Percentiles rank a stretch among this genome's conserved stretches.
Conservation (phyloP, 2,797 vertebrate species). For the Lutjanus campechanus region DNA sequence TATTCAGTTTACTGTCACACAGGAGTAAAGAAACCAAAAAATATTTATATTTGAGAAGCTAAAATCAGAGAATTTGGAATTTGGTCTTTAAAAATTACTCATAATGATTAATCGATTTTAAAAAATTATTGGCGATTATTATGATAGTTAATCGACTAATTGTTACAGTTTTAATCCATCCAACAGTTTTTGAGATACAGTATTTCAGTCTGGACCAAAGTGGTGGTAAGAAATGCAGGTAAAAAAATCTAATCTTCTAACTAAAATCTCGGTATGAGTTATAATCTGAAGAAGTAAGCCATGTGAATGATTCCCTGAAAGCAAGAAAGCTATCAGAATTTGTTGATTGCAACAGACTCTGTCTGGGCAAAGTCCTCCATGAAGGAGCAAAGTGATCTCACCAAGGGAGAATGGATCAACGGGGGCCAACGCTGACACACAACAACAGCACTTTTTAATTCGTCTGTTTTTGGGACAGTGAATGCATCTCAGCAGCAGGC, state of each 20-base stretch:
- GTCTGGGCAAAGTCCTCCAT: constrained; percentile 47
- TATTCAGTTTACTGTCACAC: too few species aligned
- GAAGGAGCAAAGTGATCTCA: constrained; percentile 65
- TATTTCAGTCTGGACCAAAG: not conserved
- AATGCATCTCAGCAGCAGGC: constrained; percentile 57
- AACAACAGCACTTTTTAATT: constrained; percentile 61
- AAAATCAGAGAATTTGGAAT: too few species aligned
- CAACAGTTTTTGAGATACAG: not conserved
- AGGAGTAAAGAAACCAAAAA: too few species aligned
- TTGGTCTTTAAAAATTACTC: too few species aligned
- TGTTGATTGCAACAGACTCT: constrained; percentile 23
- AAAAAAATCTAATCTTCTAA: not conserved
- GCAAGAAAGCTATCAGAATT: constrained; percentile 11
- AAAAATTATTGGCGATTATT: too few species aligned
- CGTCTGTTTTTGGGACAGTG: constrained; percentile 50
- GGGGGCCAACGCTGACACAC: constrained; percentile 55
- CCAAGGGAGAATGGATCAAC: constrained; percentile 51
- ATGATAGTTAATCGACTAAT: too few species aligned
- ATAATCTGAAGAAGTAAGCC: constrained; percentile 12
- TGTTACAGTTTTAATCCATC: not conserved
- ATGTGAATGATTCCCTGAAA: not conserved
- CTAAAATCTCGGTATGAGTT: constrained; percentile 8
- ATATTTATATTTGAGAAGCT: too few species aligned
- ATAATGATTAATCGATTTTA: too few species aligned
- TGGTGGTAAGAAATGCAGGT: not conserved